Base-by-base conservation (phyloP, 2,888 invertebrate species). In the Anagyrus pseudococci region DNA sequence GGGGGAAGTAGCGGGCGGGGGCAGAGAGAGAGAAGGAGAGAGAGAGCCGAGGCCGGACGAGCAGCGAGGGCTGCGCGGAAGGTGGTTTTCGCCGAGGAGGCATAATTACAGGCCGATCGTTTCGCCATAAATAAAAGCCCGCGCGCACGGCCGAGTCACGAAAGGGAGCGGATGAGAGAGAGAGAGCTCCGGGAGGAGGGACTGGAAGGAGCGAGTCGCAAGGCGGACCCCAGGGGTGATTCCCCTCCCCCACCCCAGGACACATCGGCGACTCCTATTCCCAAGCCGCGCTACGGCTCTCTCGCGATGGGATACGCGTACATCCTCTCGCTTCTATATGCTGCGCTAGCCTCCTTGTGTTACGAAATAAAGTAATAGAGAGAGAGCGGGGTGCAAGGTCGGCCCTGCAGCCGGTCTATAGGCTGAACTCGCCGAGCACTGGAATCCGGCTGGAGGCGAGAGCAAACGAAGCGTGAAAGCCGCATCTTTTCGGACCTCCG, bases 91-190 rank as follows among this genome's bases (percentile, higher is more conserved):
- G 69, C 66, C 67, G 69, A 70, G 72, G 71, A 75, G 71, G 71
- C 75, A 74, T 77, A 78, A 79, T 79, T 77, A 76, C 74, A 73
- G 72, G 61, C 71, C 72, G 73, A 78, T 77, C 74, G 73, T 75
- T 74, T 74, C 71, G 69, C 73, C 73, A 74, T 78, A 79, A 78
- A 77, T 75, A 75, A 75, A 76, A 69, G 67, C 70, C 68, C 48
- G 47, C 15, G 40, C 20, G 47, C 25, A 6, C n/a, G 25, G 15
- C 20, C 33, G 48, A 50, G 53, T 48, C 52, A 58, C 58, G 62
- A 58, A 58, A 48, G 59, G 52, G 47, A 53, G 29, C 29, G 29
- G 10, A 29, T 10, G 29, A 7, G 29, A 7, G 29, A 4, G 54
- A 50, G 48, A 48, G 20, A 33, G 54, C 37, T n/a, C n/a, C n/a